Conservation (phyloP, 2,113 vertebrate species). For the Cynopterus brachyotis region DNA sequence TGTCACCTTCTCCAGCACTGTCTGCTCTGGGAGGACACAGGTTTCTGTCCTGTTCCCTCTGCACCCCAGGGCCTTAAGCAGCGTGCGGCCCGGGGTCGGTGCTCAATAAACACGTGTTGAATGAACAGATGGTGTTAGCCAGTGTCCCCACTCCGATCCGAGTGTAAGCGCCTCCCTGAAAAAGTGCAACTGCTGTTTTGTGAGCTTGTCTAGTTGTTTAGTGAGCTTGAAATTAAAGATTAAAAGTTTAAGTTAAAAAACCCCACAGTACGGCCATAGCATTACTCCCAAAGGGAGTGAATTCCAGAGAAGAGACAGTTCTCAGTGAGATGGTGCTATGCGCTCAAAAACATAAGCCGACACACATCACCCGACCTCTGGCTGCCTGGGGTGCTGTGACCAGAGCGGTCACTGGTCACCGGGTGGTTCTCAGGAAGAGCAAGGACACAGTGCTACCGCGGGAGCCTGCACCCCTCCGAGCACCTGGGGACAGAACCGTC, state of each 20-base stretch:
- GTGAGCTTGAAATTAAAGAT: not conserved
- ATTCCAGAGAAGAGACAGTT: not conserved
- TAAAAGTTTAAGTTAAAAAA: not conserved
- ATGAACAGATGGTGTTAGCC: not conserved
- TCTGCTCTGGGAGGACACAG: not conserved
- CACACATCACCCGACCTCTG: not conserved
- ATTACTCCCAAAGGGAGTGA: not conserved
- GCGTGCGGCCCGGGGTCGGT: not conserved
- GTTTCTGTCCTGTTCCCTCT: not conserved
- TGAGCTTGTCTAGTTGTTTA: too few species aligned
- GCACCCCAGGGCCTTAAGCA: not conserved
- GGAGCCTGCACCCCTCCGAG: not conserved
- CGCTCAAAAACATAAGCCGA: not conserved
- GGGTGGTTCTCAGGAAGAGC: not conserved
- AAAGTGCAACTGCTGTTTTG: not conserved
- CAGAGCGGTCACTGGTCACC: too few species aligned
- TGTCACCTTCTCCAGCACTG: not conserved
- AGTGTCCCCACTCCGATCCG: rapidly evolving
- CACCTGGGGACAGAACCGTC: not conserved
- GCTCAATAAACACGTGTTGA: rapidly evolving
- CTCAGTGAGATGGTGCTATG: rapidly evolving
- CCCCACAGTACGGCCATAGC: not conserved
- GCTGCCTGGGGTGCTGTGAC: not conserved
- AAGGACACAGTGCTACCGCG: rapidly evolving
- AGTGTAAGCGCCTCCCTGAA: not conserved